phyloP scores from a whole-genome alignment of 2,888 invertebrate genomes.

The Brenthis daphne region DNA sequence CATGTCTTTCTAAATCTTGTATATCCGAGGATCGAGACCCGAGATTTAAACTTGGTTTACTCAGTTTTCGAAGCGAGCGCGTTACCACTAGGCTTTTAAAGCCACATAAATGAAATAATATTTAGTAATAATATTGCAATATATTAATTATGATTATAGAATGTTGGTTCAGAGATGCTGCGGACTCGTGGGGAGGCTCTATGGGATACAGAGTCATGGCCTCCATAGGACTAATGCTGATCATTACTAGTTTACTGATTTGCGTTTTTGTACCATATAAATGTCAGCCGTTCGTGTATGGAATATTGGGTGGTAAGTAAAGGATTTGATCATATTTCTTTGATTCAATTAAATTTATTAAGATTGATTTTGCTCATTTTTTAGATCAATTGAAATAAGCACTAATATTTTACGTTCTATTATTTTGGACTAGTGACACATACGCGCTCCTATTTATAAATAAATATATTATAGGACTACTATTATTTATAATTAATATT shows the following conservation, averaged over 20 bases:
- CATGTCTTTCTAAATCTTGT: too few species aligned
- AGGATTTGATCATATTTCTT: too few species aligned
- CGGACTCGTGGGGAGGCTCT: slow-evolving; percentile 74
- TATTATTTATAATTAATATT: too few species aligned
- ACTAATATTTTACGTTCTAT: too few species aligned
- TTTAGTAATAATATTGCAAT: not conserved
- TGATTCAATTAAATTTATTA: too few species aligned
- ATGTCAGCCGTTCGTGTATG: slow-evolving; percentile 64
- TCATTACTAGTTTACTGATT: slow-evolving; percentile 57
- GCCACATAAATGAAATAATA: not conserved
- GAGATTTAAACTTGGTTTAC: too few species aligned
- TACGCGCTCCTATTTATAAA: too few species aligned
- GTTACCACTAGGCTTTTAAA: not conserved
- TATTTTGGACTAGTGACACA: too few species aligned
- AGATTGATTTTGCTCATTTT: too few species aligned
- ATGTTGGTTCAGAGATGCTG: slow-evolving; percentile 78
- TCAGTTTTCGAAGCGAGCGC: too few species aligned
- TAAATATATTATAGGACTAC: not conserved
- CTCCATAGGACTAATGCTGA: slow-evolving; percentile 56
- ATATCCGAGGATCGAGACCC: too few species aligned
- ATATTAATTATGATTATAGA: slow-evolving; percentile 50
- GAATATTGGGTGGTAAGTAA: slow-evolving; percentile 63
- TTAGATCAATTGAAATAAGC: too few species aligned
- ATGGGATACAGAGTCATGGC: slow-evolving; percentile 69
- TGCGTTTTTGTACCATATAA: slow-evolving; percentile 61